Evolutionary conservation across 2,113 vertebrate species (phyloP).

Genomic region (Pluvialis apricaria): DNA sequence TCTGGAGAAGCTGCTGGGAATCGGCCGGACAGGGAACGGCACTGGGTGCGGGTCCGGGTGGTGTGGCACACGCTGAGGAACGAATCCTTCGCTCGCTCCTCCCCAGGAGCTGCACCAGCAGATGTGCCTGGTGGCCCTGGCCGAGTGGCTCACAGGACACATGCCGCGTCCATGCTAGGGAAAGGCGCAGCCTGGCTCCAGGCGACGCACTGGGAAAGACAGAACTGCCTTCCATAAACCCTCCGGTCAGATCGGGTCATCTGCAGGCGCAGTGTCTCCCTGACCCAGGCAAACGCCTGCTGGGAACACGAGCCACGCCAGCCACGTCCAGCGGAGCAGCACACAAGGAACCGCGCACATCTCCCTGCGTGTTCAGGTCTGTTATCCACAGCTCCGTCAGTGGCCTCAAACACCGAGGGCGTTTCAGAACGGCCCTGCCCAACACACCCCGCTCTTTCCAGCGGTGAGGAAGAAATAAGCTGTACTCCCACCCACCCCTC

Average conservation of each 20-base stretch:
- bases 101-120: not conserved
- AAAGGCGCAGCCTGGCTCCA: not conserved
- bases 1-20: not conserved
- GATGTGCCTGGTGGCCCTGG: no score
- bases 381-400: not conserved
- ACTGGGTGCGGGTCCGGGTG: fast-evolving
- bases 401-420: not conserved
- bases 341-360: fast-evolving
- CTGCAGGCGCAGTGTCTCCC: not conserved
- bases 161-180: fast-evolving
- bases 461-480: not conserved
- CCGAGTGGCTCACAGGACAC: not conserved
- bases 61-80: fast-evolving
- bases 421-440: not conserved
- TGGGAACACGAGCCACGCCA: not conserved
- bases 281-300: not conserved
- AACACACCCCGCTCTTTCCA: not conserved
- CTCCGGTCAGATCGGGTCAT: not conserved
- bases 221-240: not conserved
- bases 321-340: fast-evolving
- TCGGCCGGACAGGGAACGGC: fast-evolving
- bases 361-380: not conserved
- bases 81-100: fast-evolving
- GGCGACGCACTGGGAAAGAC: not conserved
- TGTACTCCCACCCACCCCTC: not conserved